Conservation (phyloP, 2,113 vertebrate genomes). For the Junco hyemalis region DNA sequence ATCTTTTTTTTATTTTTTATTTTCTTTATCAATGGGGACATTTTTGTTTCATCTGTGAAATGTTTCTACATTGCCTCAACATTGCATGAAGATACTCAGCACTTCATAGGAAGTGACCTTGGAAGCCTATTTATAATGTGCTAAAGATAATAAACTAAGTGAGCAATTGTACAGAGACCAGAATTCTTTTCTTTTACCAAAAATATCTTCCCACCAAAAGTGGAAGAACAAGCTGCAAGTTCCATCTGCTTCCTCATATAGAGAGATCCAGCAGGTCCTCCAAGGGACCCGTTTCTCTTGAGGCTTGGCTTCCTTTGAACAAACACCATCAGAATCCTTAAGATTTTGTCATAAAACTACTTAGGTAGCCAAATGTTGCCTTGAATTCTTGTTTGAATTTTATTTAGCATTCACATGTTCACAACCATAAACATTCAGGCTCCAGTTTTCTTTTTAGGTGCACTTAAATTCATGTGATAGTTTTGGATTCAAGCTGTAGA, state of each 20-base stretch:
- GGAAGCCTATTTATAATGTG: background rate
- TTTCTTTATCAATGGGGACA: background rate
- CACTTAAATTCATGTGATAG: background rate
- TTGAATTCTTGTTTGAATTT: background rate
- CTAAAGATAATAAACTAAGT: background rate
- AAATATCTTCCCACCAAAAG: constrained; percentile 6
- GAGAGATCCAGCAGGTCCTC: background rate
- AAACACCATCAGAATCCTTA: constrained; percentile 6
- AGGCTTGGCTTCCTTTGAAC: background rate
- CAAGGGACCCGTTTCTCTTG: background rate
- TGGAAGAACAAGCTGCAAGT: constrained; percentile 19
- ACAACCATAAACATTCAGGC: background rate
- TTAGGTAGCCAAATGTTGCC: background rate
- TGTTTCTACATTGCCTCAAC: background rate
- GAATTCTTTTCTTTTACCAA: constrained; percentile 6
- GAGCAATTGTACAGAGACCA: background rate
- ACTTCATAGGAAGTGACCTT: background rate
- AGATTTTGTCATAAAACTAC: background rate
- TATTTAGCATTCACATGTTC: background rate
- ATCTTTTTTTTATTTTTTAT: background rate
- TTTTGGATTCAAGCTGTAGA: background rate
- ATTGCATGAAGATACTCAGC: background rate
- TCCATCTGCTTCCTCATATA: constrained; percentile 18
- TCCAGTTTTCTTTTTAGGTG: background rate
- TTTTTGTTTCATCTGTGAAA: background rate